Evolutionary conservation across 2,797 vertebrate species (phyloP).

Genomic region (Huso huso): DNA sequence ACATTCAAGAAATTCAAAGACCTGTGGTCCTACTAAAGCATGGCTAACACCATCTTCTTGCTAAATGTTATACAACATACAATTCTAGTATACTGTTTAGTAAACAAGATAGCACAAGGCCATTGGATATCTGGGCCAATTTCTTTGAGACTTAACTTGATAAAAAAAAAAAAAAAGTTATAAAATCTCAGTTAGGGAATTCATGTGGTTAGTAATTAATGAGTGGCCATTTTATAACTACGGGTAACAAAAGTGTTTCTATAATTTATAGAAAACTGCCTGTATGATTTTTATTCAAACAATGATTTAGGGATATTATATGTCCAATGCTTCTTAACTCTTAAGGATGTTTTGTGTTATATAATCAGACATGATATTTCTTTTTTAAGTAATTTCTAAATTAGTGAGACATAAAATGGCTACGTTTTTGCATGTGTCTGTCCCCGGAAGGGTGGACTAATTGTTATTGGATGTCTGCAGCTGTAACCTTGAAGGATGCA

Average conservation of each 20-base stretch:
- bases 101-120: slow-evolving; percentile 48
- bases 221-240: slow-evolving; percentile 94
- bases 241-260: slow-evolving; percentile 16
- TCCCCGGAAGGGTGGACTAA: slow-evolving; percentile 99
- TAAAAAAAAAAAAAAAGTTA: slow-evolving; percentile 23
- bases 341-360: not conserved
- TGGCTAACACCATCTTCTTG: slow-evolving; percentile 50
- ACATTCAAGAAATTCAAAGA: slow-evolving; percentile 32
- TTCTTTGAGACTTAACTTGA: slow-evolving; percentile 39
- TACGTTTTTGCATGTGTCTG: slow-evolving; percentile 96
- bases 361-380: not conserved
- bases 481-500: slow-evolving; percentile 99
- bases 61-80: slow-evolving; percentile 43
- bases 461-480: slow-evolving; percentile 99
- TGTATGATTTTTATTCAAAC: slow-evolving; percentile 2
- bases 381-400: not conserved
- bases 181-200: slow-evolving; percentile 78
- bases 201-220: slow-evolving; percentile 87
- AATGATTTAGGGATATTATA: slow-evolving; percentile 1
- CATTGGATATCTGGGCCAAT: slow-evolving; percentile 32
- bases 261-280: slow-evolving; percentile 9
- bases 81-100: slow-evolving; percentile 50
- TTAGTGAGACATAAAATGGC: slow-evolving; percentile 79
- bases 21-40: slow-evolving; percentile 36
- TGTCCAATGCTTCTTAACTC: not conserved